Conservation (phyloP, 2,113 vertebrate genomes). For the Sorex fumeus region DNA sequence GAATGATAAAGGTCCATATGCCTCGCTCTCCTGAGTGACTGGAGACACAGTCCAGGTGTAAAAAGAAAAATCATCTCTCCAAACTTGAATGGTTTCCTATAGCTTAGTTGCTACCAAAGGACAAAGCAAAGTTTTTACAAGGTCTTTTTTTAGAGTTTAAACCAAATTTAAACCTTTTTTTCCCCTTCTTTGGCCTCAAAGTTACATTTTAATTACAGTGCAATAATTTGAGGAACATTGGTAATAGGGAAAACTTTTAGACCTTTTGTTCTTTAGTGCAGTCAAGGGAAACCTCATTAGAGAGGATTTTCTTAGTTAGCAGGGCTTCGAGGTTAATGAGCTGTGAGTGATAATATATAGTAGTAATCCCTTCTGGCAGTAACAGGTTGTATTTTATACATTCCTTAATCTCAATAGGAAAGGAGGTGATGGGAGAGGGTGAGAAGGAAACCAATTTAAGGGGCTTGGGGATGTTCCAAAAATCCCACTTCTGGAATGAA, state of each 20-base stretch:
- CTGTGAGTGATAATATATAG: slow-evolving; percentile 91
- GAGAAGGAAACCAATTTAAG: slow-evolving; percentile 85
- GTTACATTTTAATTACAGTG: slow-evolving; percentile 90
- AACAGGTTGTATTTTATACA: slow-evolving; percentile 91
- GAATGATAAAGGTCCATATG: neutral
- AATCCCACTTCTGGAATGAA: slow-evolving; percentile 61
- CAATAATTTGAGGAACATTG: slow-evolving; percentile 89
- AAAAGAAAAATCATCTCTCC: neutral
- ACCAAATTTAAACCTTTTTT: slow-evolving; percentile 80
- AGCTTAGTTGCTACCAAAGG: slow-evolving; percentile 36
- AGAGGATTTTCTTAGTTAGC: slow-evolving; percentile 92
- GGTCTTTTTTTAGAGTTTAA: slow-evolving; percentile 75
- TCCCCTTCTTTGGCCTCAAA: slow-evolving; percentile 82
- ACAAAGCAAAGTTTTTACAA: slow-evolving; percentile 63
- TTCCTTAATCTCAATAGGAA: slow-evolving; percentile 88
- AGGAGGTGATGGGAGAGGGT: slow-evolving; percentile 79
- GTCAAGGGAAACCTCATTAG: slow-evolving; percentile 91
- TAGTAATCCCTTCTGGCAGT: slow-evolving; percentile 89
- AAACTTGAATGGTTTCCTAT: neutral
- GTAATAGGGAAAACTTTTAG: slow-evolving; percentile 90
- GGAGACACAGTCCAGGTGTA: neutral
- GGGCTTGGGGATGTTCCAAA: slow-evolving; percentile 73
- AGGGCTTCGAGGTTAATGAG: slow-evolving; percentile 91
- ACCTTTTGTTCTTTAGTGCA: slow-evolving; percentile 91
- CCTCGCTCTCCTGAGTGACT: neutral